Evolutionary conservation across 2,797 vertebrate genomes (phyloP).

Genomic region (Cirrhinus mrigala): DNA sequence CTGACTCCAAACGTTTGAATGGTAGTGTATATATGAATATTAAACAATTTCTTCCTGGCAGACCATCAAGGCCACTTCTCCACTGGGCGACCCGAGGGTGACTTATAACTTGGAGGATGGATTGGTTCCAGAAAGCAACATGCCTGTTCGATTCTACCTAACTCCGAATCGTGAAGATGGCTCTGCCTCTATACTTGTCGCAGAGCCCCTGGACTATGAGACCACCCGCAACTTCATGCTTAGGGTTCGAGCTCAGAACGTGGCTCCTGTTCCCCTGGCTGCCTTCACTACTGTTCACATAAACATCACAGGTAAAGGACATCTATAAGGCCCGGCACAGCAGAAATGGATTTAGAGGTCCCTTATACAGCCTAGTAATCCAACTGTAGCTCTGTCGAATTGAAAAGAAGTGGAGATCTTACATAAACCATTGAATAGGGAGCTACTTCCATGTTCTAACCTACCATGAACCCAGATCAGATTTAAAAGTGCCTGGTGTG

Average conservation of each 20-base stretch:
- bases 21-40: not conserved
- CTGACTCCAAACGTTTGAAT: not conserved
- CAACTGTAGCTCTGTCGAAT: not conserved
- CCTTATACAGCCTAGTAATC: not conserved
- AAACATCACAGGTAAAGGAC: conserved; percentile 85
- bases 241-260: conserved; percentile 86
- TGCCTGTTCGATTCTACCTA: conserved; percentile 89
- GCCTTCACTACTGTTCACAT: conserved; percentile 84
- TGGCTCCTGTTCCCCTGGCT: conserved; percentile 86
- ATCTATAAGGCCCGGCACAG: not conserved
- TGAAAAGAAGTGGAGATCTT: not conserved
- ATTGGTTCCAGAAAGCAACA: conserved; percentile 89
- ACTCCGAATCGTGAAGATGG: conserved; percentile 89
- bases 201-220: conserved; percentile 89
- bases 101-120: conserved; percentile 90
- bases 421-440: not conserved
- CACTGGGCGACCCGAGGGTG: conserved; percentile 86
- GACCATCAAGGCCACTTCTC: conserved; percentile 86
- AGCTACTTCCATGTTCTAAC: not conserved
- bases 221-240: conserved; percentile 86
- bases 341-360: not conserved
- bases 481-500: not conserved
- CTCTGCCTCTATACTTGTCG: conserved; percentile 87
- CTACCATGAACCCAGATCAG: not conserved
- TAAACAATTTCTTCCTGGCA: conserved; percentile 59